Conservation (phyloP, 2,888 invertebrate species). For the Endomychus coccineus region DNA sequence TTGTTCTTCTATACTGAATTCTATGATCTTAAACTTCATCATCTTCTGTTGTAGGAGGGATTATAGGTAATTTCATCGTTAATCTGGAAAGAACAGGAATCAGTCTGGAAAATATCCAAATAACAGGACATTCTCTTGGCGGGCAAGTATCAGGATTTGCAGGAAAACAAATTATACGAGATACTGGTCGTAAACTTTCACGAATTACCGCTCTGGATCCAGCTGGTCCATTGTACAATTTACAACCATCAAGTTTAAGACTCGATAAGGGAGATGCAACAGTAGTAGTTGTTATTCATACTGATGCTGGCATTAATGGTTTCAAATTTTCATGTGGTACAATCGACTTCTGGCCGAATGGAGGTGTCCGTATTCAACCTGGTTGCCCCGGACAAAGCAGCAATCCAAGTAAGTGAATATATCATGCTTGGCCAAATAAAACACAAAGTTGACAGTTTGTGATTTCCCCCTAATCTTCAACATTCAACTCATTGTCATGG, state of each 20-base stretch:
- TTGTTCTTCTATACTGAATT: no score
- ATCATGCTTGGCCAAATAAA: no score
- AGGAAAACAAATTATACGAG: not conserved
- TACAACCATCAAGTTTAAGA: not conserved
- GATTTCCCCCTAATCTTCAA: no score
- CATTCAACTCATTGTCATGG: no score
- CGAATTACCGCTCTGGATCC: constrained; percentile 1
- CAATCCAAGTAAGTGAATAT: no score
- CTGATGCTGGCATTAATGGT: not conserved
- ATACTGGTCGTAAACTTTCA: not conserved
- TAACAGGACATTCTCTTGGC: constrained; percentile 3
- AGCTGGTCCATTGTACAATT: not conserved
- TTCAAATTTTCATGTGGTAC: not conserved
- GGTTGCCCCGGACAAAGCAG: not conserved
- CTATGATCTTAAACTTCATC: no score
- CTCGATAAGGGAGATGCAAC: not conserved
- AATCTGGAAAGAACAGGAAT: no score
- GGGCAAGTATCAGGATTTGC: constrained; percentile 3
- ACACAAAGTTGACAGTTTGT: no score
- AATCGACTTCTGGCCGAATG: not conserved
- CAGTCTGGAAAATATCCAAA: no score
- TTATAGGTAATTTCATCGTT: no score
- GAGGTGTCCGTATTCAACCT: not conserved
- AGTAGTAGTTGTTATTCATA: not conserved
- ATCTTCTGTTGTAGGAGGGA: no score